Evolutionary conservation across 2,888 invertebrate genomes (phyloP).

Genomic region (Caenorhabditis japonica): DNA sequence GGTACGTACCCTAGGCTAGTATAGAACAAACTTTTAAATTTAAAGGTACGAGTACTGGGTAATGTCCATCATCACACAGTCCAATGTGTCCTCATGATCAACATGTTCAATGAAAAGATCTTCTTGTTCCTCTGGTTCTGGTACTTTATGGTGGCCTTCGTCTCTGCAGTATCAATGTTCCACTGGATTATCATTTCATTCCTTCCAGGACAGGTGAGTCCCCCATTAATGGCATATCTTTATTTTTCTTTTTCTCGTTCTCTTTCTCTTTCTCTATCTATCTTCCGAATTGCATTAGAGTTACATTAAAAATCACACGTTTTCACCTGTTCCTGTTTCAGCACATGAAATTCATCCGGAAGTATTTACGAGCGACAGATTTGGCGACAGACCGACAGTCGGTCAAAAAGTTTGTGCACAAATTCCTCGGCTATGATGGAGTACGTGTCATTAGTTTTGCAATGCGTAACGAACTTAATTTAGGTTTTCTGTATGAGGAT

Average conservation of each 20-base stretch:
- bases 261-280: too few species aligned
- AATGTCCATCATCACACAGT: constrained; percentile 78
- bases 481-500: constrained; percentile 77
- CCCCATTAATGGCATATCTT: neutral
- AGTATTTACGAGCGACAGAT: constrained; percentile 77
- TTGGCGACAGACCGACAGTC: constrained; percentile 77
- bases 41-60: constrained; percentile 78
- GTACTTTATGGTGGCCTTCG: constrained; percentile 77
- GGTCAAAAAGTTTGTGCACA: constrained; percentile 77
- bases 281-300: too few species aligned
- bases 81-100: constrained; percentile 78
- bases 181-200: constrained; percentile 77
- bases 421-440: constrained; percentile 77
- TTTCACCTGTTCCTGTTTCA: too few species aligned
- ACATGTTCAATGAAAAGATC: constrained; percentile 75
- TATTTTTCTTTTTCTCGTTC: neutral
- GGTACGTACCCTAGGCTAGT: constrained; percentile 45
- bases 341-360: constrained; percentile 77
- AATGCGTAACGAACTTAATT: constrained; percentile 34
- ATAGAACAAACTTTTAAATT: neutral
- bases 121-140: constrained; percentile 78
- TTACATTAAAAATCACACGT: too few species aligned
- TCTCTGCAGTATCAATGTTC: constrained; percentile 75
- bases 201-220: constrained; percentile 75
- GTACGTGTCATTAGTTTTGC: too few species aligned